Evolutionary conservation across 53 echinoderm and acorn worm species (phyloP).

Genomic region (Apostichopus leukothele): DNA sequence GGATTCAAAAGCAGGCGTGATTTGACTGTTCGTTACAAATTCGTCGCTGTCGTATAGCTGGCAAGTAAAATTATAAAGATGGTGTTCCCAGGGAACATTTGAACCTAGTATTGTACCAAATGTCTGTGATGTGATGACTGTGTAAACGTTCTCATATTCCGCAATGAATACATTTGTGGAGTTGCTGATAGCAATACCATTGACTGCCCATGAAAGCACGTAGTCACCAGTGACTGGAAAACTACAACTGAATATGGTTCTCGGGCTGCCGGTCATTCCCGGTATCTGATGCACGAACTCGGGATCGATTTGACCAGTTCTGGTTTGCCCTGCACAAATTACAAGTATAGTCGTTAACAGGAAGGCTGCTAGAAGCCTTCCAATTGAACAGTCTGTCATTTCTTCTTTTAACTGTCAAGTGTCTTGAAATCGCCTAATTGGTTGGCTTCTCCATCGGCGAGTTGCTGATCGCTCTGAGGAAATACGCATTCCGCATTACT

Average conservation of each 20-base stretch:
- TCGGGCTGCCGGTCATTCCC: neutral
- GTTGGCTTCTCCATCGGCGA: too few relatives aligned
- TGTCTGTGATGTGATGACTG: neutral
- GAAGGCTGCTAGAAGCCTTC: constrained; percentile 23
- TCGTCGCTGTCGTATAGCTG: neutral
- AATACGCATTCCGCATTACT: too few relatives aligned
- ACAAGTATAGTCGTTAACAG: neutral
- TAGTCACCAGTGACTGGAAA: neutral
- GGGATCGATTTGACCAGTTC: neutral
- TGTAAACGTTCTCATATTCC: constrained; percentile 7
- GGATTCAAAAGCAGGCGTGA: neutral
- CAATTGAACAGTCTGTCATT: constrained; percentile 7
- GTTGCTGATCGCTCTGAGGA: too few relatives aligned
- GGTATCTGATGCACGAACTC: neutral
- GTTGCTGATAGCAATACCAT: constrained; percentile 24
- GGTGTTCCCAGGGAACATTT: neutral
- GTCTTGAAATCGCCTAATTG: too few relatives aligned
- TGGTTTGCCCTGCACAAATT: neutral
- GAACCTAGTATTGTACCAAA: neutral
- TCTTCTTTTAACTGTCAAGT: constrained; percentile 18
- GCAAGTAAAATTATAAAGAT: constrained; percentile 23
- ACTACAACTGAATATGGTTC: neutral
- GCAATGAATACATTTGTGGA: constrained; percentile 25
- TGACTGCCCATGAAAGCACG: constrained; percentile 15
- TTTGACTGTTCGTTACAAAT: constrained; percentile 4